phyloP scores from a whole-genome alignment of 37 sponge, comb jelly and placozoan species.

The Ephydatia muelleri region DNA sequence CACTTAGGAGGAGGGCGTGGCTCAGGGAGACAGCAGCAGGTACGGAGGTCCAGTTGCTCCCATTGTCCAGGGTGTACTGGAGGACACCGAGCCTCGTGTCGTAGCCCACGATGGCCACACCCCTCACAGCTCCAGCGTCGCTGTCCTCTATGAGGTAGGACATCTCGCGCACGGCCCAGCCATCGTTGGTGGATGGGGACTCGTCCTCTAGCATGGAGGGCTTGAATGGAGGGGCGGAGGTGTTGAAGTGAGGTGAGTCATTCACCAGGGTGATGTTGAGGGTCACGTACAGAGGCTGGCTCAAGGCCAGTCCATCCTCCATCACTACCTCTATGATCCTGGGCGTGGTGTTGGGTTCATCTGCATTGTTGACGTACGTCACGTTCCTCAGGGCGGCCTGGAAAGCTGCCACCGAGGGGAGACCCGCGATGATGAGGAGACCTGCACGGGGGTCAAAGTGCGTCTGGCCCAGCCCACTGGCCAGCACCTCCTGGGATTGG shows the following conservation, averaged over 20 bases:
- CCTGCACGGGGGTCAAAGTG: constrained; percentile 29
- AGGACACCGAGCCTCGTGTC: constrained; percentile 58
- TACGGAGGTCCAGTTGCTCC: constrained; percentile 28
- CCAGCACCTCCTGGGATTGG: constrained; percentile 46
- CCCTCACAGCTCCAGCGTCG: constrained; percentile 57
- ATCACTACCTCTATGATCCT: constrained; percentile 53
- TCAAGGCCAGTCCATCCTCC: constrained; percentile 58
- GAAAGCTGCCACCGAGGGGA: constrained; percentile 58
- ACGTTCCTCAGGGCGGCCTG: constrained; percentile 71
- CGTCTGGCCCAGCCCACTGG: constrained; percentile 38
- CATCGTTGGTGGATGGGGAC: constrained; percentile 30
- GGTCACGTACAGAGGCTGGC: constrained; percentile 36
- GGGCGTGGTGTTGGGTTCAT: constrained; percentile 70
- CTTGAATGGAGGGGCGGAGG: constrained; percentile 23
- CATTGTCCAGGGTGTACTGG: constrained; percentile 56
- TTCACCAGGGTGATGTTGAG: constrained; percentile 80
- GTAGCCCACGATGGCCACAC: constrained; percentile 60
- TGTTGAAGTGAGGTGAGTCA: constrained; percentile 81
- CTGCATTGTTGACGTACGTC: constrained; percentile 80
- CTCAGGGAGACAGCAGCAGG: not conserved
- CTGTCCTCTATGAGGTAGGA: constrained; percentile 65
- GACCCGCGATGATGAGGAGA: constrained; percentile 60
- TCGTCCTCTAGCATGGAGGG: constrained; percentile 71
- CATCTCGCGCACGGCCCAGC: constrained; percentile 39
- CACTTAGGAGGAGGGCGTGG: constrained; percentile 53